Evolutionary conservation across 2,113 vertebrate species (phyloP), one percentile per base, ranked within the genome.

Genomic region (Scartelaos histophorus): DNA sequence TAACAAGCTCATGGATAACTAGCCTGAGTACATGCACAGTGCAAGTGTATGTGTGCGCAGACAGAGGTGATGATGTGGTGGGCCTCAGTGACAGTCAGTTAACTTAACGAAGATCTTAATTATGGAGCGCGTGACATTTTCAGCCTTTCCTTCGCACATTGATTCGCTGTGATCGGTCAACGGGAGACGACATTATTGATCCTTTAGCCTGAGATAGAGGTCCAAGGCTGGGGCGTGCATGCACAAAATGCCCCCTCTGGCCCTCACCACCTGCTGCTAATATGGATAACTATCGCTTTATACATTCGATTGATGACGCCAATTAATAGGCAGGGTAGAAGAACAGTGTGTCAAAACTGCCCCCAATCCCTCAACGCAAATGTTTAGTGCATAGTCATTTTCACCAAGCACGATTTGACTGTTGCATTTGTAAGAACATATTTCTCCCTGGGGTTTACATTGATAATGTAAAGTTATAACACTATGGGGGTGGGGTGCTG

Each of bases 91-190:
- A 84, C 85, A 89, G 82, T 89, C 88, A 85, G 87, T 89, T 90
- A 92, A 87, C 82, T 91, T 92, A 92, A 92, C 92, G 88, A 92
- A 90, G 89, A 88, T 92, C 90, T 92, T 93, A 93, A 92, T 93
- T 93, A 93, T 92, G 91, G 90, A 90, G 88, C 89, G 77, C 81
- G 81, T 92, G 92, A 93, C 89, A 92, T 93, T 92, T 29, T 89
- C 77, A 82, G 86, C 81, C 84, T 81, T 81, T 13, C 76, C 85
- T 83, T 75, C 83, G 82, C 82, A 79, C 83, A 92, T 92, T 85
- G 87, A 92, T 92, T 90, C 43, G 71, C 71, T 75, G 85, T 85
- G 89, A 92, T 92, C 84, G 65, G 87, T 93, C 91, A 89, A 81
- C 70, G 35, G 82, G 83, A 87, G 89, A 89, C 61, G 35, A 38